Percentiles rank a stretch among this genome's conserved stretches.
Conservation (phyloP, 2,888 invertebrate species). For the Eueremaeus valkanovi region DNA sequence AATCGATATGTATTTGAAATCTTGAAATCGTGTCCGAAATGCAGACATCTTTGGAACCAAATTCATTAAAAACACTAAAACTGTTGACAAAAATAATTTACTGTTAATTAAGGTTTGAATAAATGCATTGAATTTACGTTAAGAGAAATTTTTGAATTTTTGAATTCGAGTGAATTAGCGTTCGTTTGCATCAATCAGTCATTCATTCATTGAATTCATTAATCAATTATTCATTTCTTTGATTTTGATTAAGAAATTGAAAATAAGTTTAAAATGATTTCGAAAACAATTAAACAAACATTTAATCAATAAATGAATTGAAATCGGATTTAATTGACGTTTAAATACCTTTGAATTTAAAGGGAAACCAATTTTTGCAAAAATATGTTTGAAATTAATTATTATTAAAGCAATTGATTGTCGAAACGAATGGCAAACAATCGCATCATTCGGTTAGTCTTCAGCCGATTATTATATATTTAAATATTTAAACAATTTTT, state of each 20-base stretch:
- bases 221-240: neutral
- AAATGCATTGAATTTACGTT: neutral
- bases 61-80: conserved; percentile 1
- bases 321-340: neutral
- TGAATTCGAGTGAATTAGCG: too few relatives aligned
- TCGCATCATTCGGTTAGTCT: too few relatives aligned
- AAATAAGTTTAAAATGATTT: too few relatives aligned
- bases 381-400: neutral
- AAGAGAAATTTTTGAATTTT: too few relatives aligned
- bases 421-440: too few relatives aligned
- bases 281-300: too few relatives aligned
- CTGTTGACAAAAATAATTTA: neutral
- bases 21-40: conserved; percentile 28
- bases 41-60: neutral
- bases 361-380: too few relatives aligned
- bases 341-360: neutral
- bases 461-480: too few relatives aligned
- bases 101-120: neutral
- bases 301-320: too few relatives aligned
- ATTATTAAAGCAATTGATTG: too few relatives aligned
- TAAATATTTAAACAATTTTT: too few relatives aligned
- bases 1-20: conserved; percentile 17
- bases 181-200: too few relatives aligned
- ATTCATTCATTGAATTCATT: neutral
- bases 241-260: neutral